Percentiles rank a stretch among this genome's conserved stretches.
phyloP scores from a whole-genome alignment of 1,140 invertebrate species.

The Ostrea denselamellosa region DNA sequence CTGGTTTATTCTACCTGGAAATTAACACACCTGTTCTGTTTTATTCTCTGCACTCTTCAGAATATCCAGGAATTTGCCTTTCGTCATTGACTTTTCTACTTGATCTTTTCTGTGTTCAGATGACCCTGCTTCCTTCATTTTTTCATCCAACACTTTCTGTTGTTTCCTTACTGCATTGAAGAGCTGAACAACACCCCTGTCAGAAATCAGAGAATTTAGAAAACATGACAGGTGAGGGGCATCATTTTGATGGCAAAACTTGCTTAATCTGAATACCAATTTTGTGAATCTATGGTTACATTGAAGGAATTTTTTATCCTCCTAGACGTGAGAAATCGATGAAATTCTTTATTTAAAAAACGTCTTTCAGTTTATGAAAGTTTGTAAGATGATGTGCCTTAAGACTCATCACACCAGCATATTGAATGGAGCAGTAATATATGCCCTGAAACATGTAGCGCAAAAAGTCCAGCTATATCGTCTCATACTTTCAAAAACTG shows the following conservation, averaged over 20 bases:
- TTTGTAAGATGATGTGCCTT: too few species aligned
- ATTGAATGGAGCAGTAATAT: too few species aligned
- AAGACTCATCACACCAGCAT: too few species aligned
- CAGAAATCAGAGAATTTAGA: background rate
- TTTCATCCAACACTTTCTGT: slow-evolving; percentile 87
- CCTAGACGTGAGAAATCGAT: too few species aligned
- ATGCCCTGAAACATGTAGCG: too few species aligned
- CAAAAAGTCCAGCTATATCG: too few species aligned
- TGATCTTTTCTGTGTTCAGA: slow-evolving; percentile 90
- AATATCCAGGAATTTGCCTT: slow-evolving; percentile 89
- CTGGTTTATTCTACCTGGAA: background rate
- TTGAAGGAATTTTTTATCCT: too few species aligned
- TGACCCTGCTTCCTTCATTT: slow-evolving; percentile 86
- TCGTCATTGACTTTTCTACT: slow-evolving; percentile 89
- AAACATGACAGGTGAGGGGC: background rate
- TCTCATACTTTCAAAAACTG: too few species aligned
- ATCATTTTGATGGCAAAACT: background rate
- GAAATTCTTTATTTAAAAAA: too few species aligned
- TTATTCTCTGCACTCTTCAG: slow-evolving; percentile 84
- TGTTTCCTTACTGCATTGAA: slow-evolving; percentile 94
- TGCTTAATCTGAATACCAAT: background rate
- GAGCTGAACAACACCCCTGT: slow-evolving; percentile 92
- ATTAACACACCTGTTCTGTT: background rate
- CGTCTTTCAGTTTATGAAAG: too few species aligned
- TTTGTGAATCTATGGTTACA: too few species aligned